Evolutionary conservation across 2,888 invertebrate genomes (phyloP), one percentile per base, ranked within the genome.

Genomic region (Microctonus hyperodae): DNA sequence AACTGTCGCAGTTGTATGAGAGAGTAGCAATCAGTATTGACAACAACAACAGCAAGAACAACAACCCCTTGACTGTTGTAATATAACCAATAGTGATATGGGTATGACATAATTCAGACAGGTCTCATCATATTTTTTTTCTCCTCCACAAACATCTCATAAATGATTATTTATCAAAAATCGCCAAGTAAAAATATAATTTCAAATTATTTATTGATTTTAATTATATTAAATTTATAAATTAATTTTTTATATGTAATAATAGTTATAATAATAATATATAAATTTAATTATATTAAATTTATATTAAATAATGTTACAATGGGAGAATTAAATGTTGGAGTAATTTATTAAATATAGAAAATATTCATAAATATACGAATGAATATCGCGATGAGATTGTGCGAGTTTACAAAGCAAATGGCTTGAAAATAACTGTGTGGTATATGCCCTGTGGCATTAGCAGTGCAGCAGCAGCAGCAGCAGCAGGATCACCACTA

Each of bases 341-440:
- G n/a, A n/a, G n/a, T n/a, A n/a, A n/a, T n/a, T n/a, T 13, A 1
- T 25, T 51, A 11, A 13, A 13, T 1, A 51, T 25, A 51, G 13
- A 51, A 25, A 22, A 25, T 22, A 40, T 13, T 28, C 9, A 25
- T 23, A 51, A 40, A 22, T 56, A 16, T 16, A 28, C 53, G 13
- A 3, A 28, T 13, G n/a, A 65, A 33, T 65, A 40, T 64, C 73
- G 69, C 72, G 75, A 73, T 73, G 79, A 81, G 82, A 82, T 82
- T 82, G 80, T 78, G 44, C 76, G 75, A 81, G 82, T 83, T 83
- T 83, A 82, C 82, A 81, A 81, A 83, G 83, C 79, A 83, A 83
- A 83, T 83, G 83, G 82, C 78, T 83, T 73, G 83, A 83, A 82
- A 83, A 81, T 83, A 83, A 83, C 79, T 79, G 79, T 78, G 77